These are phyloP conservation scores for Fopius arisanus DNA, from an alignment of 1,140 invertebrate genomes.

Conservation along the genomic window DNA sequence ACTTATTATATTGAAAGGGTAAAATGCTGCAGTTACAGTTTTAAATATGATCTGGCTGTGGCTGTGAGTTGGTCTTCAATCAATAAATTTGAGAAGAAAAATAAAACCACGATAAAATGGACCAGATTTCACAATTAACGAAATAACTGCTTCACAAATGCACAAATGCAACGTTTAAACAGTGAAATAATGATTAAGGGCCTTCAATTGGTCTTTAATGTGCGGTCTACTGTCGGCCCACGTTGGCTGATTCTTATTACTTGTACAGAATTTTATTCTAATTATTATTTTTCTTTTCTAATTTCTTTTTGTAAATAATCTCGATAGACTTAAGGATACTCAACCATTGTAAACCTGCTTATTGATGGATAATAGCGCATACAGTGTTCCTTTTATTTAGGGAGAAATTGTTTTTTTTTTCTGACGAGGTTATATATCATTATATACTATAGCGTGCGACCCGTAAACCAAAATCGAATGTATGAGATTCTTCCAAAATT, in stretches of 20 bases:
- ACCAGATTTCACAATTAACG: conserved; percentile 25
- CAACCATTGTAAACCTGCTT: conserved; percentile 48
- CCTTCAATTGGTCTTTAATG: conserved; percentile 37
- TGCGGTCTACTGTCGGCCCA: conserved; percentile 44
- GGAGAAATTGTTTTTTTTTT: conserved; percentile 39
- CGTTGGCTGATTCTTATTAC: conserved; percentile 42
- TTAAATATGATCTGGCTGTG: not conserved
- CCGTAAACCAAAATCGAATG: not conserved
- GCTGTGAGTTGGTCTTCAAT: conserved; percentile 13
- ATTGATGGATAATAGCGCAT: conserved; percentile 52
- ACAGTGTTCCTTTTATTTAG: conserved; percentile 51
- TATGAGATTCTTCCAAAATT: conserved; percentile 1
- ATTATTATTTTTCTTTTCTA: conserved; percentile 37
- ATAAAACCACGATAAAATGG: conserved; percentile 44
- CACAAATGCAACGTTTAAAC: not conserved
- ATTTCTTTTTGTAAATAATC: conserved; percentile 40
- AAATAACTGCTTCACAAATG: conserved; percentile 10
- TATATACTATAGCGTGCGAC: not conserved
- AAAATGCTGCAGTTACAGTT: conserved; percentile 5
- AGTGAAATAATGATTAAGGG: conserved; percentile 31
- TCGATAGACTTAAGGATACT: conserved; percentile 41
- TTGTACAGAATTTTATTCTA: conserved; percentile 44
- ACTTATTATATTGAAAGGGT: not conserved
- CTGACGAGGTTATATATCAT: conserved; percentile 29
- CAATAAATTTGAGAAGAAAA: conserved; percentile 13